Conservation (phyloP, 2,113 vertebrate genomes). For the Hyperopisus bebe region DNA sequence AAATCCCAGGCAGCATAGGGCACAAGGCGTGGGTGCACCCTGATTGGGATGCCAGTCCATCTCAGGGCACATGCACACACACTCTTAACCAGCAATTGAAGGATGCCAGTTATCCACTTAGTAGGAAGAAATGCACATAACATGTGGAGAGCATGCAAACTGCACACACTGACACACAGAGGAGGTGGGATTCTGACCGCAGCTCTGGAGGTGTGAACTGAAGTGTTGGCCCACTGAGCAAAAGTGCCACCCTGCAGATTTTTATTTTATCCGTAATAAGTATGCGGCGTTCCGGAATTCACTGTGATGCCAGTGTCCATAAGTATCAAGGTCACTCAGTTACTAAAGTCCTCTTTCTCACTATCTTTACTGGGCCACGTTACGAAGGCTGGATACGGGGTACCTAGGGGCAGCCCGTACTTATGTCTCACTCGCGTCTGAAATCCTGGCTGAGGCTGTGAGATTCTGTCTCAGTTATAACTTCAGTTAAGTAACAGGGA, state of each 20-base stretch:
- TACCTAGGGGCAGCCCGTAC: not conserved
- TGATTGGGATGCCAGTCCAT: not conserved
- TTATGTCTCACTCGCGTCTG: not conserved
- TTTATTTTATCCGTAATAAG: not conserved
- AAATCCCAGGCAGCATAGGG: not conserved
- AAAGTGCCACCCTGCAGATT: not conserved
- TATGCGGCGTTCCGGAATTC: not conserved
- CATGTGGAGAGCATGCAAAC: not conserved
- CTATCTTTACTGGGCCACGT: not conserved
- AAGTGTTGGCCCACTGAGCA: not conserved
- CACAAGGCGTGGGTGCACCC: not conserved
- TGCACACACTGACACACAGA: not conserved
- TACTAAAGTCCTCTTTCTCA: not conserved
- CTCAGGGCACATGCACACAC: not conserved
- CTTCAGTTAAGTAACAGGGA: not conserved
- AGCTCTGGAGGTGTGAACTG: not conserved
- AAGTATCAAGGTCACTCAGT: not conserved
- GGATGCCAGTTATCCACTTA: not conserved
- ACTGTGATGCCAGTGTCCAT: not conserved
- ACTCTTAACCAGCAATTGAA: not conserved
- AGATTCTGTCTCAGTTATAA: not conserved
- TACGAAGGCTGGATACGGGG: not conserved
- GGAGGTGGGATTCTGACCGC: not conserved
- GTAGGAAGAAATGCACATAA: not conserved
- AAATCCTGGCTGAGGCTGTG: not conserved